Conservation (phyloP, 2,797 vertebrate genomes). For the Buceros bicornis region DNA sequence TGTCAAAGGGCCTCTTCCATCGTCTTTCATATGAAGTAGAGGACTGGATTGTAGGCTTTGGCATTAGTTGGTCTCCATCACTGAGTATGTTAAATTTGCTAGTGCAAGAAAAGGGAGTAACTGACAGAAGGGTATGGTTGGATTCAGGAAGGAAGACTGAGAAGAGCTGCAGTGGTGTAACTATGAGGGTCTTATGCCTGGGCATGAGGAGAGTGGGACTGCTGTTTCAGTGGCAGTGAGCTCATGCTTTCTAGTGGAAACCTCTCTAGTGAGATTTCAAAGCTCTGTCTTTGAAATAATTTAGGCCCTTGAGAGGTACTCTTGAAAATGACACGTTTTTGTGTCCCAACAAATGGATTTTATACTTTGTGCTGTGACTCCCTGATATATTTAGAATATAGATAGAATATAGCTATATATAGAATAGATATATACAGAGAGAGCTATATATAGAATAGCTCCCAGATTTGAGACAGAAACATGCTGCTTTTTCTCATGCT, state of each 20-base stretch:
- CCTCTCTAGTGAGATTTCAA: neutral
- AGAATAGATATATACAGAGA: too few species aligned
- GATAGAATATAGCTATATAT: too few species aligned
- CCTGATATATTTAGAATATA: neutral
- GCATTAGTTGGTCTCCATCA: neutral
- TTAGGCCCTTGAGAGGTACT: neutral
- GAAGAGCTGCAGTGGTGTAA: neutral
- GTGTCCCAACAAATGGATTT: neutral
- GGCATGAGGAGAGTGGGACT: neutral
- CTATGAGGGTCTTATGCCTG: neutral
- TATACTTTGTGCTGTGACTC: neutral
- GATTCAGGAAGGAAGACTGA: rapidly evolving
- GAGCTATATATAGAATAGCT: neutral
- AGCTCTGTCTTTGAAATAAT: neutral
- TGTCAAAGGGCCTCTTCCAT: neutral
- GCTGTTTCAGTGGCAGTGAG: neutral
- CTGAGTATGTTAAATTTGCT: neutral
- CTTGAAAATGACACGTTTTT: neutral
- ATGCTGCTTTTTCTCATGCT: neutral
- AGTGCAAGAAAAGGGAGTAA: neutral
- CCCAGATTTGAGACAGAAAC: neutral
- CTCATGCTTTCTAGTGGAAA: neutral
- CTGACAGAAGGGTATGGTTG: neutral
- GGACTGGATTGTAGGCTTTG: neutral
- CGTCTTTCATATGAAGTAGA: neutral